A percentile compares a stretch with the other conserved stretches of the same genome.
These are phyloP conservation scores for Luscinia luscinia DNA, from an alignment of 2,797 vertebrate species.

Conservation along the genomic window DNA sequence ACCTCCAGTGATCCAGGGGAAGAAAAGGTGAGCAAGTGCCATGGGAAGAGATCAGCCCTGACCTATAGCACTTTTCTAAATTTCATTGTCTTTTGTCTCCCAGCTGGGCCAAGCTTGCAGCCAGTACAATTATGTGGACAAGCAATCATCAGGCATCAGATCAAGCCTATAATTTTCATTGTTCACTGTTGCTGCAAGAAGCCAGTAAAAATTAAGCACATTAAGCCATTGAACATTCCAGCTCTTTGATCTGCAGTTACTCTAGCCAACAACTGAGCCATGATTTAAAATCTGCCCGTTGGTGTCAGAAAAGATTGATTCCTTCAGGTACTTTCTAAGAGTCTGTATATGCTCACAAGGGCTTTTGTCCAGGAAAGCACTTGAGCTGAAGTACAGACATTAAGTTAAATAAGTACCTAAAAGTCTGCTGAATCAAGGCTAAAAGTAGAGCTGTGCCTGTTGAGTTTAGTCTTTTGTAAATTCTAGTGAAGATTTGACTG, in stretches of 20 bases:
- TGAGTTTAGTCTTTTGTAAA: neutral
- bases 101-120: neutral
- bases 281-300: neutral
- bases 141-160: neutral
- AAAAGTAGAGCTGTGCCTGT: neutral
- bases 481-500: neutral
- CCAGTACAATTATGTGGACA: neutral
- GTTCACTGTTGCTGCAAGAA: neutral
- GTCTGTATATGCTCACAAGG: neutral
- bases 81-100: neutral
- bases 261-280: neutral
- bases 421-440: neutral
- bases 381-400: neutral
- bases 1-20: neutral
- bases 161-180: neutral
- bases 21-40: neutral
- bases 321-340: constrained; percentile 16
- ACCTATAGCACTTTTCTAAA: neutral
- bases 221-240: neutral
- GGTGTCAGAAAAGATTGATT: neutral
- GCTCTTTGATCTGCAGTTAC: neutral
- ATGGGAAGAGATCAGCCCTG: neutral
- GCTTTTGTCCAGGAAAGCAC: constrained; percentile 22
- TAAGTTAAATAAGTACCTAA: neutral
- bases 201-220: neutral